A percentile compares a stretch with the other conserved stretches of the same genome.
phyloP scores from a whole-genome alignment of 1,140 invertebrate genomes.

The Brachionus asplanchnoidis region DNA sequence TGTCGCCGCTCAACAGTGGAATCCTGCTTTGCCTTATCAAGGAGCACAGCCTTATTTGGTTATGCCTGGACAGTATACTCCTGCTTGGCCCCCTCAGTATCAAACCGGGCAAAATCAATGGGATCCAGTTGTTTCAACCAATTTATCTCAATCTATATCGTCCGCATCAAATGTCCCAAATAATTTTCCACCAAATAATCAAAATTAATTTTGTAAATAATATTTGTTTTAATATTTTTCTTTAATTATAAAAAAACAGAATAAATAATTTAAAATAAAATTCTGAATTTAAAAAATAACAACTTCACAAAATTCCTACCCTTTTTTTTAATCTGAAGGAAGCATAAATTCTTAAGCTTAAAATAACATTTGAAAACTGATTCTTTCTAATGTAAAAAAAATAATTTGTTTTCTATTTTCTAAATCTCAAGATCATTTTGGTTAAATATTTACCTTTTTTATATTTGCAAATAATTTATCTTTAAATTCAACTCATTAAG shows the following conservation, averaged over 20 bases:
- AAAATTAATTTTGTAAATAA: background rate
- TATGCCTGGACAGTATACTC: background rate
- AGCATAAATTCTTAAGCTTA: no score
- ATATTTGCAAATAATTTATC: no score
- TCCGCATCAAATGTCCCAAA: background rate
- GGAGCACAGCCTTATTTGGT: background rate
- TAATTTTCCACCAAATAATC: background rate
- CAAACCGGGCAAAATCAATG: constrained; percentile 6
- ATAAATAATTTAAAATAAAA: background rate
- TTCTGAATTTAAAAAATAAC: no score
- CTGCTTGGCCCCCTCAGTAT: constrained; percentile 6
- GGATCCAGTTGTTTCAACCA: constrained; percentile 21
- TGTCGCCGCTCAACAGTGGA: background rate
- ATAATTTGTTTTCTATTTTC: no score
- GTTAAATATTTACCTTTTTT: no score
- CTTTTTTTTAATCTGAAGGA: no score
- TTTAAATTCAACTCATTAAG: no score
- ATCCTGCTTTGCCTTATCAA: constrained; percentile 1
- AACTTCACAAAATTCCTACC: no score
- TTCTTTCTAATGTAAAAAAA: no score
- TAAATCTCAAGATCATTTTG: no score
- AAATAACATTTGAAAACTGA: no score
- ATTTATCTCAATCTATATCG: background rate
- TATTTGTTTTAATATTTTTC: background rate
- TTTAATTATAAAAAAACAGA: background rate